Evolutionary conservation across 2,797 vertebrate genomes (phyloP).

Genomic region (Orestias chungarensis): DNA sequence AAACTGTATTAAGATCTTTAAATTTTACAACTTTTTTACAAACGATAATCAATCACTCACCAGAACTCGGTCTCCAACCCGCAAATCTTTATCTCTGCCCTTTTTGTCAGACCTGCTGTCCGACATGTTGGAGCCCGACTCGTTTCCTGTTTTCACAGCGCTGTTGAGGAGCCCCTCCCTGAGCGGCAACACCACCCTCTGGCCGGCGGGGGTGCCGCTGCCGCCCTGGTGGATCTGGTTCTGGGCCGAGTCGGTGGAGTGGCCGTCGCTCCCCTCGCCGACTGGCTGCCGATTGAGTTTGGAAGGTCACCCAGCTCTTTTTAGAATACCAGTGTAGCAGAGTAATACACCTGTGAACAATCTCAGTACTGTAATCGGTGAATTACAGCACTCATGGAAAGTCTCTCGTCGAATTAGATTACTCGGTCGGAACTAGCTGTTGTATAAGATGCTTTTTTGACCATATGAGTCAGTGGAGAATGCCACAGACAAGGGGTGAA

Average conservation of each 20-base stretch:
- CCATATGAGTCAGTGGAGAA: too few species aligned
- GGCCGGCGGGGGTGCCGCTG: constrained; percentile 71
- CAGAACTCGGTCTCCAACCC: constrained; percentile 93
- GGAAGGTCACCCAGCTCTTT: too few species aligned
- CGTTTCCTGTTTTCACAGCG: constrained; percentile 91
- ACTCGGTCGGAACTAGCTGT: too few species aligned
- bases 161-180: constrained; percentile 94
- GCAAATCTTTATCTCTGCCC: constrained; percentile 92
- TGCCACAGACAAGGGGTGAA: too few species aligned
- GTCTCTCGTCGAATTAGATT: too few species aligned
- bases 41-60: constrained; percentile 89
- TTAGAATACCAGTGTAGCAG: too few species aligned
- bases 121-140: constrained; percentile 97
- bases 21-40: too few species aligned
- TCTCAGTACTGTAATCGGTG: too few species aligned
- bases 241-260: constrained; percentile 87
- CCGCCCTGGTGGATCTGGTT: constrained; percentile 86
- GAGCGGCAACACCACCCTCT: constrained; percentile 86
- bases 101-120: constrained; percentile 98
- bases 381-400: too few species aligned
- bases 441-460: too few species aligned
- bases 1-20: too few species aligned
- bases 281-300: constrained; percentile 91
- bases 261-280: constrained; percentile 85
- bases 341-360: too few species aligned